Percentiles rank a stretch among this genome's conserved stretches.
Evolutionary conservation across 2,113 vertebrate species (phyloP).

Genomic region (Probosciger aterrimus): DNA sequence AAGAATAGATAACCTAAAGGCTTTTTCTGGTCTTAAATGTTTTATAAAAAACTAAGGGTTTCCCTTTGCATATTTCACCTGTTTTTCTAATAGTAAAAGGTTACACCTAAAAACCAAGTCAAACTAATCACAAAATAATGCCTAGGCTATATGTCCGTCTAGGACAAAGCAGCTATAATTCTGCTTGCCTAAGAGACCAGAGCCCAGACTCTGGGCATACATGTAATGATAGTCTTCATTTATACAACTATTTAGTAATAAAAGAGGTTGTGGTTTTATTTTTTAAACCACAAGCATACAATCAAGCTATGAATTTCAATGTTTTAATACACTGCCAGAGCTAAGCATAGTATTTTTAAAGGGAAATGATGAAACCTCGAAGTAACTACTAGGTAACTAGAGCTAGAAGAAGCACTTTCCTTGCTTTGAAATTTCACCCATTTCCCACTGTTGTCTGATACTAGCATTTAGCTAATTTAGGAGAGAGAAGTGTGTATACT

Average conservation of each 20-base stretch:
- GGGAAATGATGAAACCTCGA: background rate
- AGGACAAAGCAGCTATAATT: background rate
- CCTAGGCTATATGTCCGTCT: background rate
- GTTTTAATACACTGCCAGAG: background rate
- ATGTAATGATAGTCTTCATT: background rate
- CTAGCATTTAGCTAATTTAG: background rate
- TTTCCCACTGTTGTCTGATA: background rate
- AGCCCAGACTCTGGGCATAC: background rate
- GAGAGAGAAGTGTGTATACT: background rate
- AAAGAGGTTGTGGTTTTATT: background rate
- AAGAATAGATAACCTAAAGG: background rate
- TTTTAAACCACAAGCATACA: background rate
- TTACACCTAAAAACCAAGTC: background rate
- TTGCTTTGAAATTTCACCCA: background rate
- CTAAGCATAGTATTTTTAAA: background rate
- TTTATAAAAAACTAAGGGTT: background rate
- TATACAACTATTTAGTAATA: background rate
- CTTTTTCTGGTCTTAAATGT: background rate
- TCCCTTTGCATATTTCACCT: background rate
- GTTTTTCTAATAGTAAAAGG: background rate
- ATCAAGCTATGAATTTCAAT: background rate
- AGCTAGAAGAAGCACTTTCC: background rate
- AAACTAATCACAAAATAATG: background rate
- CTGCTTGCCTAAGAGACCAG: background rate
- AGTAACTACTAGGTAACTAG: background rate